These are phyloP conservation scores for Hyposoter didymator DNA, from an alignment of 2,888 invertebrate species.

Conservation along the genomic window DNA sequence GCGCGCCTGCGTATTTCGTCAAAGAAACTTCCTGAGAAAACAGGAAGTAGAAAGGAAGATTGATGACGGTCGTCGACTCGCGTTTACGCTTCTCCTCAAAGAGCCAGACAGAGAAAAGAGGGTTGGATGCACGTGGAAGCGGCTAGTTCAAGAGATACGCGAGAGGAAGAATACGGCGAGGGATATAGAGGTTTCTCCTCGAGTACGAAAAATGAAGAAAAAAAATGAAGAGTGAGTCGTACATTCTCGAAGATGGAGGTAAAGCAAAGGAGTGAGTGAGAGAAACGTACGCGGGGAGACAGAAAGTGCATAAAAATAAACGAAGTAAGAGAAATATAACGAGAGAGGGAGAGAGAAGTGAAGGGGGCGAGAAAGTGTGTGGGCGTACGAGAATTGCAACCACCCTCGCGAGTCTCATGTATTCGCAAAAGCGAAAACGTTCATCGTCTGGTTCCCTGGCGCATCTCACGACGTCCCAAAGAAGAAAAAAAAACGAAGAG, in stretches of 20 bases:
- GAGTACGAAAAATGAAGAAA: slow-evolving; percentile 35
- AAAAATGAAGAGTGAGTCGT: slow-evolving; percentile 12
- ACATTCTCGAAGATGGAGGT: slow-evolving; percentile 25
- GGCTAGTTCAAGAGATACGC: slow-evolving; percentile 39
- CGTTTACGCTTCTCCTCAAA: slow-evolving; percentile 59
- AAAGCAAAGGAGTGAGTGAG: slow-evolving; percentile 11
- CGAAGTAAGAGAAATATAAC: slow-evolving; percentile 28
- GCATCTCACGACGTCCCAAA: slow-evolving; percentile 49
- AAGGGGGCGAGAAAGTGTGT: slow-evolving; percentile 36
- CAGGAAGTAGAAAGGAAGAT: slow-evolving; percentile 62
- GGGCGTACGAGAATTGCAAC: slow-evolving; percentile 60
- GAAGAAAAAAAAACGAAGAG: slow-evolving; percentile 29
- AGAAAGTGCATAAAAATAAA: slow-evolving; percentile 48
- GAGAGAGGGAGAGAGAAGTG: slow-evolving; percentile 28
- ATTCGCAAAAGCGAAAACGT: slow-evolving; percentile 62
- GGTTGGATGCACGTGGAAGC: slow-evolving; percentile 36
- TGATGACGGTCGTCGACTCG: slow-evolving; percentile 62
- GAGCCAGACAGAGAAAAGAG: slow-evolving; percentile 48
- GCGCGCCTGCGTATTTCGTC: slow-evolving; percentile 19
- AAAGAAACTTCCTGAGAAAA: slow-evolving; percentile 66
- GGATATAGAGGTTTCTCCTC: slow-evolving; percentile 38
- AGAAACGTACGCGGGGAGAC: slow-evolving; percentile 30
- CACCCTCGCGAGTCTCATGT: slow-evolving; percentile 62
- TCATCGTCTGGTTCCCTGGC: slow-evolving; percentile 61
- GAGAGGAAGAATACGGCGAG: slow-evolving; percentile 48